Evolutionary conservation across 2,113 vertebrate species (phyloP).

Genomic region (Leptodactylus fuscus): DNA sequence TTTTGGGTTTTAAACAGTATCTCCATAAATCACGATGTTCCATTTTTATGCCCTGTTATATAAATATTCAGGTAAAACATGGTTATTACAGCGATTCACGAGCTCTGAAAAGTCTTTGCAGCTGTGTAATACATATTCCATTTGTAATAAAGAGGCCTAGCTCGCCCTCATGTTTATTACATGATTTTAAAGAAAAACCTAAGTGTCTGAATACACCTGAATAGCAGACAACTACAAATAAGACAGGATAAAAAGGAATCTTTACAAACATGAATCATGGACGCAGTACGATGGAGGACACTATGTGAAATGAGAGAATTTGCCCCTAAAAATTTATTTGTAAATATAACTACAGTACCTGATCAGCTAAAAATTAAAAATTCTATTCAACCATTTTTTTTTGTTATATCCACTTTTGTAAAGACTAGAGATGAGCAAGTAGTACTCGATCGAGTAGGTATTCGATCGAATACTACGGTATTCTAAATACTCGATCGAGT

Average conservation of each 20-base stretch:
- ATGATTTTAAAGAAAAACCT: background rate
- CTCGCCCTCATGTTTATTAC: constrained; percentile 13
- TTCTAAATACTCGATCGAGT: no score
- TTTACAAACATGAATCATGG: background rate
- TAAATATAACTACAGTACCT: no score
- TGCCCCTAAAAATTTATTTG: background rate
- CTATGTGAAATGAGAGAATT: background rate
- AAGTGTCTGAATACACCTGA: background rate
- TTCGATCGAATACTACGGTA: no score
- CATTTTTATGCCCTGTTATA: constrained; percentile 15
- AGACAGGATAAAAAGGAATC: background rate
- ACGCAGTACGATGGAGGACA: background rate
- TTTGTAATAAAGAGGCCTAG: background rate
- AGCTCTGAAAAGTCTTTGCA: background rate
- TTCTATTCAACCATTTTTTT: no score
- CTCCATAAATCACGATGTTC: constrained; percentile 22
- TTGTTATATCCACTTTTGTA: no score
- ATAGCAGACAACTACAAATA: background rate
- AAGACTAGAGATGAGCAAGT: no score
- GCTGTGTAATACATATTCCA: constrained; percentile 22
- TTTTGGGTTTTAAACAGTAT: background rate
- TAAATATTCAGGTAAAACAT: background rate
- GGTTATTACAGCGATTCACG: background rate
- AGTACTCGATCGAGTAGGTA: no score
- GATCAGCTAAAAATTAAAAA: no score